Conservation (phyloP, 2,113 vertebrate species). For the Ornithorhynchus anatinus region DNA sequence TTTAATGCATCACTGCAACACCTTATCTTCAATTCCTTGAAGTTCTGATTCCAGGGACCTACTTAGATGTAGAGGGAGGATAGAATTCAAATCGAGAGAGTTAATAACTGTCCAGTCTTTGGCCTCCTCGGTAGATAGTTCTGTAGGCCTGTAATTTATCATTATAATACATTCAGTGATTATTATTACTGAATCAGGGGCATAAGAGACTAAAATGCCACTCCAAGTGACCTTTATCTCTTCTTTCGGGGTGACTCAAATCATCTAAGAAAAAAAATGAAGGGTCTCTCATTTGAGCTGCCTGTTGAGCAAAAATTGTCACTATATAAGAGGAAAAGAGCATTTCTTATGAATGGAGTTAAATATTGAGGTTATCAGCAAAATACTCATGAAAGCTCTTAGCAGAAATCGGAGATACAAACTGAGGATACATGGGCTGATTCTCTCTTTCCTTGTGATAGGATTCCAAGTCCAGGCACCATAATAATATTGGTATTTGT, state of each 20-base stretch:
- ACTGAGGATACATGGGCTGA: background rate
- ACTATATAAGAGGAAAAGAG: constrained; percentile 7
- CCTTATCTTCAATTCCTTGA: too few species aligned
- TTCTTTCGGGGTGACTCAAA: background rate
- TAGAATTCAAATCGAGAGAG: too few species aligned
- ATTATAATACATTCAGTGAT: too few species aligned
- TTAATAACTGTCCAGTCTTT: too few species aligned
- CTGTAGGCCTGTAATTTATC: too few species aligned
- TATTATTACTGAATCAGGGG: constrained; percentile 11
- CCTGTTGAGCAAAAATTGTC: background rate
- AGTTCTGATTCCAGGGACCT: too few species aligned
- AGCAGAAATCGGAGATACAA: background rate
- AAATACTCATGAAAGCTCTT: background rate
- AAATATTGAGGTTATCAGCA: background rate
- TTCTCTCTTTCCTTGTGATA: background rate
- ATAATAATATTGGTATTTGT: too few species aligned
- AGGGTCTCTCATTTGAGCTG: background rate
- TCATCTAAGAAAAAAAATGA: background rate
- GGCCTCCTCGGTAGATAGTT: too few species aligned
- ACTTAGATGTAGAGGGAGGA: too few species aligned
- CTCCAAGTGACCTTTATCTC: background rate
- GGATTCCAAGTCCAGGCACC: background rate
- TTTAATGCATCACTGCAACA: too few species aligned
- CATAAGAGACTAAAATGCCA: background rate
- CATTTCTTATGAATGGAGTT: background rate